These are phyloP conservation scores for Halcyon leucocephala DNA, from an alignment of 2,797 vertebrate genomes.

Conservation along the genomic window DNA sequence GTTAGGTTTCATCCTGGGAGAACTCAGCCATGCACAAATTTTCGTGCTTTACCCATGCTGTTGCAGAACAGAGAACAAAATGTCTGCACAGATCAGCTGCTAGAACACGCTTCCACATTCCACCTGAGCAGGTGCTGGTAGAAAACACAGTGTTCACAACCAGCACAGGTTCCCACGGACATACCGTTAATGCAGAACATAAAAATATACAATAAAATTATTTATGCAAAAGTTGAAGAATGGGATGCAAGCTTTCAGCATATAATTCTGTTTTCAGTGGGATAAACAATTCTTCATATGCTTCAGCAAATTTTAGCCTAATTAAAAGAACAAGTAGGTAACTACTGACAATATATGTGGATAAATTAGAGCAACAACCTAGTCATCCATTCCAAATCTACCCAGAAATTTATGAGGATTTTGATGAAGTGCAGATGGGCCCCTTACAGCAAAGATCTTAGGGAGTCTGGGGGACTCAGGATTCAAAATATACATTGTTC, in stretches of 20 bases:
- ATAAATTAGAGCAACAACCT: conserved; percentile 4
- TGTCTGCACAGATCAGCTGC: neutral
- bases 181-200: neutral
- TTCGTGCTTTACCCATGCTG: neutral
- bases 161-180: neutral
- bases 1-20: neutral
- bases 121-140: neutral
- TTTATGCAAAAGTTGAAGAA: conserved; percentile 36
- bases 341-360: neutral
- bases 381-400: neutral
- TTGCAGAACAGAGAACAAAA: neutral
- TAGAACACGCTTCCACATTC: neutral
- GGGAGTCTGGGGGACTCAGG: neutral
- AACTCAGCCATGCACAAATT: neutral
- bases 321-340: conserved; percentile 44
- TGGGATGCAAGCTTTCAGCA: neutral
- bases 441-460: neutral
- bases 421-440: neutral
- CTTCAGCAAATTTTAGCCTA: conserved; percentile 27
- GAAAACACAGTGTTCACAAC: neutral
- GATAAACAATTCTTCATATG: neutral
- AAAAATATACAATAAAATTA: conserved; percentile 9
- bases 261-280: neutral
- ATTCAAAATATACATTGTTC: neutral
- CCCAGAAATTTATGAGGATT: neutral